These are phyloP conservation scores for Quadroppia sp. DNA, from an alignment of 2,888 invertebrate genomes.

Conservation along the genomic window DNA sequence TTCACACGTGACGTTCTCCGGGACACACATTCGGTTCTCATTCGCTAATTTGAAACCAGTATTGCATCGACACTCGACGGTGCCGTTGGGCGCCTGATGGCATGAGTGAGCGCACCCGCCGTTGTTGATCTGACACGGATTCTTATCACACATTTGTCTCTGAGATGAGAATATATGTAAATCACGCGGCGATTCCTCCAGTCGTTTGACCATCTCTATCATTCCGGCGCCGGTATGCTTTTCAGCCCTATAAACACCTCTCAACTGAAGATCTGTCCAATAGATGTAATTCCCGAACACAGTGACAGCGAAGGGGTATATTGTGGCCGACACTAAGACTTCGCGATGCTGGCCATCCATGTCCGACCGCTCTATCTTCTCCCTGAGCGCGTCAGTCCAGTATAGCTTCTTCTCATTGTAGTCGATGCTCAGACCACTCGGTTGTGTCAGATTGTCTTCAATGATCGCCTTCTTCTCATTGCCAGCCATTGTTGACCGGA, in stretches of 20 bases:
- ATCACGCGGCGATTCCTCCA: constrained; percentile 88
- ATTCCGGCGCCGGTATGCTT: constrained; percentile 94
- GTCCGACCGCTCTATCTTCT: constrained; percentile 88
- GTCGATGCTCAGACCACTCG: constrained; percentile 91
- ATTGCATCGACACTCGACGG: constrained; percentile 81
- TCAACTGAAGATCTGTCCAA: constrained; percentile 89
- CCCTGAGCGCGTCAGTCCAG: constrained; percentile 92
- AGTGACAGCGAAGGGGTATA: constrained; percentile 91
- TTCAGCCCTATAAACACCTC: constrained; percentile 93
- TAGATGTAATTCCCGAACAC: constrained; percentile 85
- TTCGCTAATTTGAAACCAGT: constrained; percentile 81
- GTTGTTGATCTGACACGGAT: constrained; percentile 76
- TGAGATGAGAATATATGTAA: constrained; percentile 77
- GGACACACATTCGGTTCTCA: constrained; percentile 88
- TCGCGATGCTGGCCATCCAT: constrained; percentile 81
- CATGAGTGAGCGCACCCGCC: constrained; percentile 95
- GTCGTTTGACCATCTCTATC: constrained; percentile 84
- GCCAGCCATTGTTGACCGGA: constrained; percentile 93
- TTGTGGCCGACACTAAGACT: constrained; percentile 74
- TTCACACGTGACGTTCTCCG: constrained; percentile 72
- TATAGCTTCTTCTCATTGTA: constrained; percentile 75
- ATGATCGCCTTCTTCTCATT: constrained; percentile 82
- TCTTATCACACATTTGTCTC: constrained; percentile 70
- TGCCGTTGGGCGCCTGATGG: constrained; percentile 77
- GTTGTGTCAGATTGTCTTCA: constrained; percentile 84